A percentile compares a stretch with the other conserved stretches of the same genome.
phyloP scores from a whole-genome alignment of 2,797 vertebrate genomes.

The Enteromius viviparus region DNA sequence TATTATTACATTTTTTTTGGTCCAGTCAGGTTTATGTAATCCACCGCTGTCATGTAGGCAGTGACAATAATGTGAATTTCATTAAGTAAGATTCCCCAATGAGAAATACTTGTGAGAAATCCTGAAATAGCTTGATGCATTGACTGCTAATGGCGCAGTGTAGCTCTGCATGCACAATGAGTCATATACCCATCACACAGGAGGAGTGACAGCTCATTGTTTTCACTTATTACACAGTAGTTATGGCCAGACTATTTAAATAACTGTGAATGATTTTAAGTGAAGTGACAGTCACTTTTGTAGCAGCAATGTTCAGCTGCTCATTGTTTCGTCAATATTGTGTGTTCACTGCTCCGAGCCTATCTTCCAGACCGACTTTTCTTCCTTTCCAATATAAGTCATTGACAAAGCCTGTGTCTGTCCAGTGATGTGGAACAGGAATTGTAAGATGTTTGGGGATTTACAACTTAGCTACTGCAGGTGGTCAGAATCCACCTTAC shows the following conservation, averaged over 20 bases:
- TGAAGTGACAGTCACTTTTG: conserved; percentile 5
- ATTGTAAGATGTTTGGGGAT: background rate
- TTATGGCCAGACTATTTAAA: conserved; percentile 42
- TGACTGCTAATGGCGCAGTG: conserved; percentile 42
- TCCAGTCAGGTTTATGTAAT: background rate
- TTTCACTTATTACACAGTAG: conserved; percentile 16
- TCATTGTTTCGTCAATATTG: conserved; percentile 35
- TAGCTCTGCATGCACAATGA: conserved; percentile 36
- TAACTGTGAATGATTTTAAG: conserved; percentile 20
- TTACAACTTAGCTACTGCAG: background rate
- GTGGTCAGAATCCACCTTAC: background rate
- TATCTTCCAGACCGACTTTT: background rate
- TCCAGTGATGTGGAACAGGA: background rate
- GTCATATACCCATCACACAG: conserved; percentile 30
- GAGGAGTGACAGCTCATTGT: conserved; percentile 4
- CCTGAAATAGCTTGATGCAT: conserved; percentile 54
- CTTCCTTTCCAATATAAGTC: conserved; percentile 15
- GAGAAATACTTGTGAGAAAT: conserved; percentile 46
- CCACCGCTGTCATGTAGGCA: conserved; percentile 10
- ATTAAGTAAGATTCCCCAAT: conserved; percentile 17
- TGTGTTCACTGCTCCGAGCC: conserved; percentile 13
- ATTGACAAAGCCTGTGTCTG: conserved; percentile 12
- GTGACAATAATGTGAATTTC: conserved; percentile 19
- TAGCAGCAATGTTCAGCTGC: conserved; percentile 10
- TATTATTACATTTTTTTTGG: background rate